A percentile compares a stretch with the other conserved stretches of the same genome.
phyloP scores from a whole-genome alignment of 2,888 invertebrate genomes.

The Pristionchus maxplancki region DNA sequence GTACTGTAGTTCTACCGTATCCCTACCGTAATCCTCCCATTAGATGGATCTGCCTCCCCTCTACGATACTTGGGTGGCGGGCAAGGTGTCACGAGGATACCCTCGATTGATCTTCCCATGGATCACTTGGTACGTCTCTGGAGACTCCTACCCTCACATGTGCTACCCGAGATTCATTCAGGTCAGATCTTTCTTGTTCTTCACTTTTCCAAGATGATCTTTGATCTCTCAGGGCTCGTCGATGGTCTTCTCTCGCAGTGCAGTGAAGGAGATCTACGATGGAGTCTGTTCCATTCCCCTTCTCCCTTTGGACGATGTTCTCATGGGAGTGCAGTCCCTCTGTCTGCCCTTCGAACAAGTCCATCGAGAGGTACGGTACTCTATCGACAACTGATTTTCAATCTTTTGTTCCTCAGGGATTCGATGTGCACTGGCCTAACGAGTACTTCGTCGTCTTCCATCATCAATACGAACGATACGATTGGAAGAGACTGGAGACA shows the following conservation, averaged over 20 bases:
- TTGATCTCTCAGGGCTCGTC: slow-evolving; percentile 72
- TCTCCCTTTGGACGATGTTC: slow-evolving; percentile 75
- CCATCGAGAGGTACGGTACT: slow-evolving; percentile 58
- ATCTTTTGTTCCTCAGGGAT: background rate
- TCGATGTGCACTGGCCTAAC: slow-evolving; percentile 44
- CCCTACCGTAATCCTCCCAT: background rate
- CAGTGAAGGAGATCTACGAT: slow-evolving; percentile 62
- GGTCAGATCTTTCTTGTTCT: slow-evolving; percentile 53
- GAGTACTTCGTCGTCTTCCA: slow-evolving; percentile 73
- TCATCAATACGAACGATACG: slow-evolving; percentile 74
- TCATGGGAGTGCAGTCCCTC: slow-evolving; percentile 71
- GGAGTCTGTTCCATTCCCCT: slow-evolving; percentile 73
- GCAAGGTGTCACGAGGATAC: slow-evolving; percentile 76
- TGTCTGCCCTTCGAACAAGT: slow-evolving; percentile 59
- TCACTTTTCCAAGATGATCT: background rate
- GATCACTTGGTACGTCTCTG: slow-evolving; percentile 75
- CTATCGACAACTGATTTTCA: background rate
- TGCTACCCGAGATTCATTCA: slow-evolving; percentile 76
- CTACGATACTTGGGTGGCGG: slow-evolving; percentile 66
- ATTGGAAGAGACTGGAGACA: slow-evolving; percentile 65
- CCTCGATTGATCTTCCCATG: slow-evolving; percentile 75
- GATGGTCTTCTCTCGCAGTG: slow-evolving; percentile 73
- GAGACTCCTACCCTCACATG: slow-evolving; percentile 71
- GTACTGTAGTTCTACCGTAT: background rate
- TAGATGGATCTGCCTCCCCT: slow-evolving; percentile 55